Evolutionary conservation across 2,797 vertebrate genomes (phyloP).

Genomic region (Tenualosa thibaudeaui): DNA sequence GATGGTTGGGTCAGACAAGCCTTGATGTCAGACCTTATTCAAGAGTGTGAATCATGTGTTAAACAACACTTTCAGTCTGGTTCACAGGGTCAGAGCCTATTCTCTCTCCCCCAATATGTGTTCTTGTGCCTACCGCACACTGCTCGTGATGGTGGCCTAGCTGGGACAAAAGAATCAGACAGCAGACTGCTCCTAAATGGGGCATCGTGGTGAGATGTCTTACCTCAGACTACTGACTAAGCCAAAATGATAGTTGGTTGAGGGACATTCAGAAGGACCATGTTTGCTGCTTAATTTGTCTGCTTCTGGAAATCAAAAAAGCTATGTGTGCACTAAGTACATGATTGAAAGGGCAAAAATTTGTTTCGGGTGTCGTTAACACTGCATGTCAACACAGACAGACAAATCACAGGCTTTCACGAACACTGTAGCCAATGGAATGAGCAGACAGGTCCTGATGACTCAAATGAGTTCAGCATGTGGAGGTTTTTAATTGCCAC

Average conservation of each 20-base stretch:
- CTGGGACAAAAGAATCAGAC: slow-evolving; percentile 18
- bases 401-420: slow-evolving; percentile 14
- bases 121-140: background rate
- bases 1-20: background rate
- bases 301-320: background rate
- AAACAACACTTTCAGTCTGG: slow-evolving; percentile 13
- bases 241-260: background rate
- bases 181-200: background rate
- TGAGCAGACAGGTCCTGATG: background rate
- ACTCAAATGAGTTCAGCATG: slow-evolving; percentile 21
- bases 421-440: background rate
- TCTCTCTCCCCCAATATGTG: background rate
- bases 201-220: background rate
- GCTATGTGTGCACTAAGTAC: background rate
- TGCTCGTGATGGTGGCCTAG: background rate
- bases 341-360: background rate
- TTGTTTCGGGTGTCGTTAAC: background rate
- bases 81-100: background rate
- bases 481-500: background rate
- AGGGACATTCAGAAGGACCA: background rate
- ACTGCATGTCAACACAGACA: background rate
- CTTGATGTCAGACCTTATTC: background rate
- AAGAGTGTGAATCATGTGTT: background rate
- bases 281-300: background rate
- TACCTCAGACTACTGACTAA: background rate